Evolutionary conservation across 2,888 invertebrate genomes (phyloP).

Genomic region (Calameuta idolon): DNA sequence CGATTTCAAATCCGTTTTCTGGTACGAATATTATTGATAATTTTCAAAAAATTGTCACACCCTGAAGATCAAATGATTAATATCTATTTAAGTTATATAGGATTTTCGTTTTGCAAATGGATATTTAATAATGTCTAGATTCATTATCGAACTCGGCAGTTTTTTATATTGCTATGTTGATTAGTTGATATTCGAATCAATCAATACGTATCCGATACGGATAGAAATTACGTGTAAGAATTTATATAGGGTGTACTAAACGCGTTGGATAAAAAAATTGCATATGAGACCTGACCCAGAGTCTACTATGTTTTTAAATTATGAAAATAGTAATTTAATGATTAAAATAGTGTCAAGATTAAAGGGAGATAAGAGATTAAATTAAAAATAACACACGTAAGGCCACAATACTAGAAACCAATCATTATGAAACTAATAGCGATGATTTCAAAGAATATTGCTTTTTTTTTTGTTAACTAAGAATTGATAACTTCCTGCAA

Average conservation of each 20-base stretch:
- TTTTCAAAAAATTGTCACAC: not conserved
- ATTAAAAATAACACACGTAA: not conserved
- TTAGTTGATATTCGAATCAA: not conserved
- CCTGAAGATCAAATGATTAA: not conserved
- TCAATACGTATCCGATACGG: not conserved
- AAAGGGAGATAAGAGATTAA: not conserved
- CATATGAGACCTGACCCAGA: not conserved
- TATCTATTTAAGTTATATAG: not conserved
- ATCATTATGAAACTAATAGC: not conserved
- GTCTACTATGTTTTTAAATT: too few species aligned
- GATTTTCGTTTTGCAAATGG: not conserved
- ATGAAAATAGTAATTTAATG: too few species aligned
- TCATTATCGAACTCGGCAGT: not conserved
- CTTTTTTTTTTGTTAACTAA: not conserved
- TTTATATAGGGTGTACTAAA: not conserved
- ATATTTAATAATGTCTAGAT: not conserved
- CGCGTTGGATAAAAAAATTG: not conserved
- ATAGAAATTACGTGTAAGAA: not conserved
- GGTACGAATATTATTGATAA: not conserved
- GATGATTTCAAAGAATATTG: not conserved
- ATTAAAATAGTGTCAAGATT: too few species aligned
- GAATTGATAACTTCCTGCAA: not conserved
- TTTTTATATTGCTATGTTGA: not conserved
- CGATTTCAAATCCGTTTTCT: not conserved
- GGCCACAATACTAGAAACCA: not conserved